Percentiles rank a stretch among this genome's conserved stretches.
Evolutionary conservation across 2,888 invertebrate species (phyloP).

Genomic region (Tipula helvola): DNA sequence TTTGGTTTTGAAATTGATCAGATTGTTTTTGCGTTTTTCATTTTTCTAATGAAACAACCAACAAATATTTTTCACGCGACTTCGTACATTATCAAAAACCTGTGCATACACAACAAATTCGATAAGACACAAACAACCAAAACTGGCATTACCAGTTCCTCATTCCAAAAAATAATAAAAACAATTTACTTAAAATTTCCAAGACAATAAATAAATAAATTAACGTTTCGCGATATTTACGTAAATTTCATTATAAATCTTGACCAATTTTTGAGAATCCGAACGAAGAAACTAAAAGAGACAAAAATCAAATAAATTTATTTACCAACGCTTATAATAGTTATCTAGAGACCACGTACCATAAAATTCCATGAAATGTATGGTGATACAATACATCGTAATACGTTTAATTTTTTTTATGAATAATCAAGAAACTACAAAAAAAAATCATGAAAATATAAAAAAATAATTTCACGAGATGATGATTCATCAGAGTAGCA

Average conservation of each 20-base stretch:
- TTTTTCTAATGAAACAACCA: too few species aligned
- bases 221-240: neutral
- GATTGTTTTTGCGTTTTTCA: too few species aligned
- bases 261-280: neutral
- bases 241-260: neutral
- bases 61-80: too few species aligned
- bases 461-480: neutral
- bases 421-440: neutral
- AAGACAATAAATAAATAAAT: neutral
- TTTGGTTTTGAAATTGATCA: too few species aligned
- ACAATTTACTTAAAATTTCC: too few species aligned
- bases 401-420: neutral
- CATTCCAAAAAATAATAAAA: neutral
- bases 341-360: neutral
- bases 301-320: neutral
- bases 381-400: neutral
- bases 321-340: neutral
- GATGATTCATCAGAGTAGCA: neutral
- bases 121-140: neutral
- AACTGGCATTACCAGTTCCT: neutral
- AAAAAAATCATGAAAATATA: neutral
- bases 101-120: neutral
- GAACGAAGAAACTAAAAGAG: neutral
- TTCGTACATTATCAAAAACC: neutral
- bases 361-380: neutral